Evolutionary conservation across 1,140 invertebrate species (phyloP), one percentile per base, ranked within the genome.

Genomic region (Campoletis sonorensis): DNA sequence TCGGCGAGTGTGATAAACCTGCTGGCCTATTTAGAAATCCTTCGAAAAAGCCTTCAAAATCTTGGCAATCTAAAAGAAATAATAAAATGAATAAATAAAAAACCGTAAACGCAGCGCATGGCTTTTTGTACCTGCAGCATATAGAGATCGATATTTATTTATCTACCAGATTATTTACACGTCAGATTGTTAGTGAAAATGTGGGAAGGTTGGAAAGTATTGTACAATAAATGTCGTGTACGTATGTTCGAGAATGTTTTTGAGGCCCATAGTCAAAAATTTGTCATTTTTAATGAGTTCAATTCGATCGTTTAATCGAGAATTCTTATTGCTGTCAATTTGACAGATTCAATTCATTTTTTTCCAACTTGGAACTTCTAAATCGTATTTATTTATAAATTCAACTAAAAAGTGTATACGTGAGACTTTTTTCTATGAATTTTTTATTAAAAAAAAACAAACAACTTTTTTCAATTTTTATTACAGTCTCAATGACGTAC

Each of bases 41-140:
- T 73, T 40, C 71, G 71, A 73, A 1, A 73, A 1, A 73, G 71
- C 71, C 71, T 73, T 73, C 71, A 73, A 23, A 73, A 73, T 49
- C 71, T 73, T 73, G 71, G 71, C 71, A 73, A 73, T 73, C 21
- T 73, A 82, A 30, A 73, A 23, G 67, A 37, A 23, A 76, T 45
- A 78, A 81, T 58, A 67, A 58, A 72, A 51, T n/a, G 61, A 67
- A 71, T 30, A 64, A 40, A 67, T 76, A 33, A 78, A 67, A 77
- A 26, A 70, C 37, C 54, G 72, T 51, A 45, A 45, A 72, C 54
- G 61, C 64, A 79, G 82, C 61, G 76, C 82, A 84, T 71, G 79
- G 83, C 84, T 86, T 90, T 89, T 90, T 89, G 86, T 90, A 90
- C 89, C 86, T 88, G 87, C 84, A 86, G 61, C 61, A 86, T 84